phyloP scores from a whole-genome alignment of 2,113 vertebrate species.

The Cottus gobio region DNA sequence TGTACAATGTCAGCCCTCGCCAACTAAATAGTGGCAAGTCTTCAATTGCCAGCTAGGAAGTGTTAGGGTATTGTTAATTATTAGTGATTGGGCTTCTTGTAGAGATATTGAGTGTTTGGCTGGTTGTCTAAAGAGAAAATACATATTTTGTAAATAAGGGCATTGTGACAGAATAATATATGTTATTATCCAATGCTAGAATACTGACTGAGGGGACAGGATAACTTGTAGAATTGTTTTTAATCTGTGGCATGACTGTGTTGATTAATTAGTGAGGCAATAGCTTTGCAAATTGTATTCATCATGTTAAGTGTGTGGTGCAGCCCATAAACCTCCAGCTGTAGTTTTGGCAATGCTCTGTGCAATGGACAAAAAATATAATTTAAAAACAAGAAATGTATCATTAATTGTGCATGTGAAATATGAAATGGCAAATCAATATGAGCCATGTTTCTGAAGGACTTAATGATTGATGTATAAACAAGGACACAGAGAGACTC shows the following conservation, averaged over 20 bases:
- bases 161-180: conserved; percentile 10
- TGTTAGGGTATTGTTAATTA: not conserved
- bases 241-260: not conserved
- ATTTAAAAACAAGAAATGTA: not conserved
- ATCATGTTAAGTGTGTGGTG: not conserved
- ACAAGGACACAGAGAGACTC: not conserved
- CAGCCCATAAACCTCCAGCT: not conserved
- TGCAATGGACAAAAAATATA: not conserved
- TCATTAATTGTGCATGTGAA: not conserved
- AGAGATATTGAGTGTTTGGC: not conserved
- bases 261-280: not conserved
- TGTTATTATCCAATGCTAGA: not conserved
- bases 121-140: not conserved
- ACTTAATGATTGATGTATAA: not conserved
- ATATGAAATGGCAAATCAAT: not conserved
- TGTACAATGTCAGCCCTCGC: not conserved
- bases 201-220: not conserved
- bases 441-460: not conserved
- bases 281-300: not conserved
- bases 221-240: not conserved
- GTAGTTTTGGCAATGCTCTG: not conserved
- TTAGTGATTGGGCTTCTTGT: not conserved
- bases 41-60: not conserved
- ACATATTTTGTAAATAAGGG: not conserved
- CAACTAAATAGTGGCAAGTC: not conserved